Evolutionary conservation across 1,140 invertebrate species (phyloP), one percentile per base, ranked within the genome.

Genomic region (Leguminivora glycinivorella): DNA sequence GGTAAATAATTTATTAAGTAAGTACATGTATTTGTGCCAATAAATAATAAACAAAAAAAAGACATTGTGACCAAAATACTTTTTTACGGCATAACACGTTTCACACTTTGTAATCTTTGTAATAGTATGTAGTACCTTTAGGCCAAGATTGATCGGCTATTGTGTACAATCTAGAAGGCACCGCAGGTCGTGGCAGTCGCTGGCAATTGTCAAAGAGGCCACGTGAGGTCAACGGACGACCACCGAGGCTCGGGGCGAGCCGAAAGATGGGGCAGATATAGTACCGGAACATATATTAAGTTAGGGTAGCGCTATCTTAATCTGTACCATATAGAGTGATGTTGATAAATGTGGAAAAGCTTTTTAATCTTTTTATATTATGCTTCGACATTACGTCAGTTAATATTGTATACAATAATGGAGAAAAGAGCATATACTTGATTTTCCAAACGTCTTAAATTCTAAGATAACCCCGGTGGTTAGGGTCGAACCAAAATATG

Each of bases 221-320:
- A 63, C 4, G 25, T 10, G 81, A 80, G 83, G 80, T 83, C 81
- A 84, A 82, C 68, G 81, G 68, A 80, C 79, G 75, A 75, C 78
- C 80, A 71, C 72, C 75, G 73, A 70, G 76, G 71, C 75, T 70
- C 75, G 70, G 77, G 72, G 73, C 72, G 69, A 17, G 29, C 29
- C 25, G 58, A 63, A 63, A 63, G 58, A 63, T 17, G 26, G 58
- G 10, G 26, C 25, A 63, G 29, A 63, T 63, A 63, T 29, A 34
- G 9, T 29, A 63, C 58, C 5, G 24, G 58, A 63, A 63, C 26
- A 63, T 19, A 19, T 29, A n/a, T 63, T 29, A 17, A 22, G 47
- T 19, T 52, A n/a, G 7, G 17, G 17, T 10, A 22, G 47, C 7
- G n/a, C 22, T 52, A 52, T 52, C 6, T 22, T 22, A 19, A 52